A percentile compares a stretch with the other conserved stretches of the same genome.
These are phyloP conservation scores for Drosophila maculinotata DNA, from an alignment of 2,888 invertebrate genomes.

Conservation along the genomic window DNA sequence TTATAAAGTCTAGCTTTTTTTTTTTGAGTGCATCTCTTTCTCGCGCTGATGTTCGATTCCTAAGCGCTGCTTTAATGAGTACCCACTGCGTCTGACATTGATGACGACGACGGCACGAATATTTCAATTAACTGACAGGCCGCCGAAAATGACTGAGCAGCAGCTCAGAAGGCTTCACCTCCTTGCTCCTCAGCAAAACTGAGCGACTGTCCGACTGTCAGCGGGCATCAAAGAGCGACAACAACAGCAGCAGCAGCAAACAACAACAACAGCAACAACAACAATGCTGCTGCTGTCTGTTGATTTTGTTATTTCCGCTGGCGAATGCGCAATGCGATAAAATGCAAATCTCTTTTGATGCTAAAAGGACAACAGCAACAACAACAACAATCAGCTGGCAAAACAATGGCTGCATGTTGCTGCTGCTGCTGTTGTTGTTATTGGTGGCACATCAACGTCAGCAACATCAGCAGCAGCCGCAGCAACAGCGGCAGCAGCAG, in stretches of 20 bases:
- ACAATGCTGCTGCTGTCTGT: conserved; percentile 41
- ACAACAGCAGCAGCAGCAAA: conserved; percentile 29
- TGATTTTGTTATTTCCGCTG: conserved; percentile 74
- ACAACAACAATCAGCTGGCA: conserved; percentile 35
- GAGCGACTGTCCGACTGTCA: conserved; percentile 66
- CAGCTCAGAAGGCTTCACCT: conserved; percentile 12
- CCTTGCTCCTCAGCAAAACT: conserved; percentile 28
- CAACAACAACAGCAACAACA: conserved; percentile 47
- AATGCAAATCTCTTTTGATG: conserved; percentile 80
- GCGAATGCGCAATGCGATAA: conserved; percentile 72
- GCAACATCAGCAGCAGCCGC: conserved; percentile 26
- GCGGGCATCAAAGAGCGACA: conserved; percentile 56
- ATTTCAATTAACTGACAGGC: conserved; percentile 78
- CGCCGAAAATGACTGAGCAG: conserved; percentile 71
- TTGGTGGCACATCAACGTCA: conserved; percentile 53
- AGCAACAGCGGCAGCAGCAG: conserved; percentile 23
- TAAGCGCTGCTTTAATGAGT: conserved; percentile 68
- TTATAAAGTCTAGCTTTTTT: no score
- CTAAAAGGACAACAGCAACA: conserved; percentile 75
- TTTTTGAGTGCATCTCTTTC: background rate
- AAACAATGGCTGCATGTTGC: conserved; percentile 65
- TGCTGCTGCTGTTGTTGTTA: conserved; percentile 38
- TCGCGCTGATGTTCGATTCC: conserved; percentile 34
- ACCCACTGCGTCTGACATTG: conserved; percentile 48
- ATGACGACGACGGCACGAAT: conserved; percentile 66